A percentile compares a stretch with the other conserved stretches of the same genome.
phyloP scores from a whole-genome alignment of 2,888 invertebrate species.

The Endomychus coccineus region DNA sequence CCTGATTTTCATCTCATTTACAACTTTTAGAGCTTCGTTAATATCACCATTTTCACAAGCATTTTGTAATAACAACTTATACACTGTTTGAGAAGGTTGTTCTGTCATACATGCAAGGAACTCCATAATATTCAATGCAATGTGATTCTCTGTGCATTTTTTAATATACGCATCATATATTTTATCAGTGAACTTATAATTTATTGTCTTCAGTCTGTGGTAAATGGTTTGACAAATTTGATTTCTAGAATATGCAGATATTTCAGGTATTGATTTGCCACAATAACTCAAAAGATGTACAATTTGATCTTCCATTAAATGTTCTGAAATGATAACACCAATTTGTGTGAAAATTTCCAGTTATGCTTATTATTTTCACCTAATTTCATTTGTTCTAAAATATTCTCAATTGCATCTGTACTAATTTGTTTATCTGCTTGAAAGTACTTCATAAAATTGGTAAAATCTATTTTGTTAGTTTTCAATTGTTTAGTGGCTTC shows the following conservation, averaged over 20 bases:
- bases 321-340: slow-evolving; percentile 26
- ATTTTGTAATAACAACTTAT: slow-evolving; percentile 50
- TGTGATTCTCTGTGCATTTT: slow-evolving; percentile 53
- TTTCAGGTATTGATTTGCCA: slow-evolving; percentile 50
- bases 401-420: too few species aligned
- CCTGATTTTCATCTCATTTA: slow-evolving; percentile 53
- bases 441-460: too few species aligned
- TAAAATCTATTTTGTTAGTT: too few species aligned
- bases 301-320: slow-evolving; percentile 42
- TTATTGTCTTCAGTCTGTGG: slow-evolving; percentile 43
- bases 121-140: slow-evolving; percentile 40
- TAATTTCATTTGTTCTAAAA: too few species aligned
- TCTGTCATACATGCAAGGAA: slow-evolving; percentile 48
- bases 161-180: slow-evolving; percentile 52
- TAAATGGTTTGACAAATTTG: slow-evolving; percentile 50
- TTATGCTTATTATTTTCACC: too few species aligned
- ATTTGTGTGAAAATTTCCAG: too few species aligned
- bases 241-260: slow-evolving; percentile 44
- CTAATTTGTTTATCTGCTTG: too few species aligned
- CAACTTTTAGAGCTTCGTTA: slow-evolving; percentile 49
- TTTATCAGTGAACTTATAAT: slow-evolving; percentile 43
- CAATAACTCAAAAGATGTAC: slow-evolving; percentile 51
- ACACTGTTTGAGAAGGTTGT: slow-evolving; percentile 48
- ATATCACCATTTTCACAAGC: slow-evolving; percentile 53
- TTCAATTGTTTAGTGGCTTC: too few species aligned